Evolutionary conservation across 2,888 invertebrate genomes (phyloP), one percentile per base, ranked within the genome.

Genomic region (Vesta saturnalis): DNA sequence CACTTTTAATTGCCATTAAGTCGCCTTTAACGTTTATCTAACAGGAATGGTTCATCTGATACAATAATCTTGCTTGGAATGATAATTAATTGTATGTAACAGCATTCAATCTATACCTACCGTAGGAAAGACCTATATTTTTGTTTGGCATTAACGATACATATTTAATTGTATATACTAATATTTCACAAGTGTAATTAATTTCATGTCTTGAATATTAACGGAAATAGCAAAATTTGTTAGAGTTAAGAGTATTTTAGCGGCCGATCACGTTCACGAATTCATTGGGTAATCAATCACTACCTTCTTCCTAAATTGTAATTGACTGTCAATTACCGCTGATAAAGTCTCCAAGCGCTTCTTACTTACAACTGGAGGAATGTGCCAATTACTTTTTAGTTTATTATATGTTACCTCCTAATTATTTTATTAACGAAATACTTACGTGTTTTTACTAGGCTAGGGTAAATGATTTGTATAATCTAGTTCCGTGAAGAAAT

Each of bases 281-380:
- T 76, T 74, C 77, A 76, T 76, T 74, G 76, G 67, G 75, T 73
- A 74, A 77, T 77, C 77, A 77, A 77, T 77, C 77, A 77, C 74
- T 64, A 74, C 70, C 64, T 71, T 74, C 76, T 76, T 76, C 76
- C 76, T 76, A 77, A 77, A 76, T 77, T 76, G 75, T 77, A 77
- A 77, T 77, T 77, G 77, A 75, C 77, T 77, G 77, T 77, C 77
- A 77, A 77, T 77, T 77, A 77, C 74, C 61, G 71, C 69, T 74
- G 75, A 75, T 73, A 73, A 77, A 76, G 74, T 75, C 69, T 66
- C 73, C 72, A 64, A 67, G 64, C 73, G 69, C 60, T 73, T 58
- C 67, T 73, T 63, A 67, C 64, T 66, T 69, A 65, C 65, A 63
- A 60, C 67, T 64, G 70, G 67, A 76, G 74, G 74, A 74, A 75